Base-by-base conservation (phyloP, 1,140 invertebrate species). In the Neodiprion virginianus region DNA sequence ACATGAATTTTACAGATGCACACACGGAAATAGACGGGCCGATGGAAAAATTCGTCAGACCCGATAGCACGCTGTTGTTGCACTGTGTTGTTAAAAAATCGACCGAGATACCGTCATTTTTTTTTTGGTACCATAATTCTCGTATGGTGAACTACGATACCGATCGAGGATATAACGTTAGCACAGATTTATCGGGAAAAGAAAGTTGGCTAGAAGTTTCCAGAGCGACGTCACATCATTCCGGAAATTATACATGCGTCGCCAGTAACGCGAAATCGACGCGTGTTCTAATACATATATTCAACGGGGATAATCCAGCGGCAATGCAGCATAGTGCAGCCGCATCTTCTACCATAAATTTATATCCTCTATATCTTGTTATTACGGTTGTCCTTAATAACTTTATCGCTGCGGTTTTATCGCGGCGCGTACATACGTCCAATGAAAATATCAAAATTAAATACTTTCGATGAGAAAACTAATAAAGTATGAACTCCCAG, bases 81-180 rank as follows among this genome's bases (percentile, higher is more conserved):
- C 93, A 94, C 71, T 97, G 96, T 81, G 91, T 92, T 67, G 93
- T 97, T 9, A 91, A 93, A 79, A 93, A 95, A 77, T 95, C 94
- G 69, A 96, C 95, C 1, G 95, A 96, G 81, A 91, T 92, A 2
- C 95, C 95, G 1, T 93, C 93, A 11, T 97, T 94, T 83, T 92
- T 97, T 53, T 96, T 96, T 90, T 97, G 95, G 96, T 97, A 96
- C 87, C 96, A 96, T 87, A 95, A 96, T 84, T 94, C 94, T 80
- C 90, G 94, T 74, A 96, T 96, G 95, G 95, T 96, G 84, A 96
- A 96, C 88, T 96, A 96, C 85, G 95, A 96, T 86, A 89, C 92
- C 72, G 94, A 95, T 89, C 91, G 93, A 72, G 95, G 95, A 50
- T 93, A 96, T 78, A 96, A 96, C 81, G 95, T 95, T 14, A 95